Conservation (phyloP, 1,140 invertebrate species). For the Ostrea edulis region DNA sequence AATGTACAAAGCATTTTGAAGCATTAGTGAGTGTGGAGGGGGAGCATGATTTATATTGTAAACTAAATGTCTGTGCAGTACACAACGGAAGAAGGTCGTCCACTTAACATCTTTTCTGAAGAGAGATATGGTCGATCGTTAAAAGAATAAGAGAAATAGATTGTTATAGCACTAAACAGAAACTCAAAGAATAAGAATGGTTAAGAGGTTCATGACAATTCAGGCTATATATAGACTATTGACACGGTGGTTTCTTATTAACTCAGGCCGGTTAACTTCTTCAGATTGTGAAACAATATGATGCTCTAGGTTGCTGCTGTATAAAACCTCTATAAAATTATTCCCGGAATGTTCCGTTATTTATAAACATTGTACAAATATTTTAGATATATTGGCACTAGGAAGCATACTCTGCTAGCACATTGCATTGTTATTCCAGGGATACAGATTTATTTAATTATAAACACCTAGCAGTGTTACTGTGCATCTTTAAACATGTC, state of each 20-base stretch:
- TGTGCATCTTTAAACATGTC: too few relatives aligned
- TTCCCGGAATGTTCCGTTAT: background rate
- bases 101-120: conserved; percentile 1
- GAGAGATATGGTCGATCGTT: background rate
- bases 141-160: conserved; percentile 15
- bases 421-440: too few relatives aligned
- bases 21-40: background rate
- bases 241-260: background rate
- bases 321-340: background rate
- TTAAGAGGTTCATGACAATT: conserved; percentile 23
- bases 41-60: too few relatives aligned
- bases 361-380: background rate
- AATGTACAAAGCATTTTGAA: too few relatives aligned
- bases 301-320: background rate
- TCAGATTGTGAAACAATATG: background rate
- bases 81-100: background rate
- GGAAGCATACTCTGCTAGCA: too few relatives aligned
- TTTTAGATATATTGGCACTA: background rate
- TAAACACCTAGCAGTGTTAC: too few relatives aligned
- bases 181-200: background rate
- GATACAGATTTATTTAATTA: too few relatives aligned
- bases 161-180: conserved; percentile 13
- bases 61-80: too few relatives aligned
- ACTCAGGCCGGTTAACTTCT: background rate
- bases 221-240: background rate